These are phyloP conservation scores for Nymphalis urticae DNA, from an alignment of 2,888 invertebrate species.

Conservation along the genomic window DNA sequence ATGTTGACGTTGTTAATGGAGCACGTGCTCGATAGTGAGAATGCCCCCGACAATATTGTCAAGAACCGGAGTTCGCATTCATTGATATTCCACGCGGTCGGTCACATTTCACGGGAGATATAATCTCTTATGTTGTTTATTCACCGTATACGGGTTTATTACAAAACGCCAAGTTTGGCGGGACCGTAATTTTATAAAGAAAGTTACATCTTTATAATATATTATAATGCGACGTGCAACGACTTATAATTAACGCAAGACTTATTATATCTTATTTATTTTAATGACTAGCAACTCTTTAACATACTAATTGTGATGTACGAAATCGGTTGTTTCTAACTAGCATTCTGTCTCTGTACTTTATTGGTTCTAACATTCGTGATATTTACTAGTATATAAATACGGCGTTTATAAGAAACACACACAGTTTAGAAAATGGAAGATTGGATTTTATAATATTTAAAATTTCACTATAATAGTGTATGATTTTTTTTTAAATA, in stretches of 20 bases:
- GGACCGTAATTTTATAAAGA: conserved; percentile 21
- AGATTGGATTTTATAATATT: no score
- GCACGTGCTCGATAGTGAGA: conserved; percentile 13
- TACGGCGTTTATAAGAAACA: no score
- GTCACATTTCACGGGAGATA: conserved; percentile 27
- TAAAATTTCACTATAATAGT: no score
- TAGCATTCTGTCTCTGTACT: neutral
- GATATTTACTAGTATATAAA: no score
- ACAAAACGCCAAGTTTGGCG: conserved; percentile 25
- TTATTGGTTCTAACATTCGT: neutral
- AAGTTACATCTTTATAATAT: conserved; percentile 24
- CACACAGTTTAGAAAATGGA: no score
- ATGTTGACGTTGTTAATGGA: neutral
- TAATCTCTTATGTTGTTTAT: conserved; percentile 21
- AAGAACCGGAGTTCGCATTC: conserved; percentile 22
- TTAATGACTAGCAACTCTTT: conserved; percentile 17
- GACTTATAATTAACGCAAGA: conserved; percentile 17
- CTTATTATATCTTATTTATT: conserved; percentile 13
- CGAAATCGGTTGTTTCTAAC: neutral
- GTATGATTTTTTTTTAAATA: no score
- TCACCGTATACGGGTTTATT: conserved; percentile 17
- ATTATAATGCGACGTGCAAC: conserved; percentile 16
- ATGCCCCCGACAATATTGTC: conserved; percentile 11
- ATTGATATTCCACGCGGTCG: conserved; percentile 22
- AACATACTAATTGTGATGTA: neutral